These are phyloP conservation scores for Theristicus caerulescens DNA, from an alignment of 2,113 vertebrate genomes.

Conservation along the genomic window DNA sequence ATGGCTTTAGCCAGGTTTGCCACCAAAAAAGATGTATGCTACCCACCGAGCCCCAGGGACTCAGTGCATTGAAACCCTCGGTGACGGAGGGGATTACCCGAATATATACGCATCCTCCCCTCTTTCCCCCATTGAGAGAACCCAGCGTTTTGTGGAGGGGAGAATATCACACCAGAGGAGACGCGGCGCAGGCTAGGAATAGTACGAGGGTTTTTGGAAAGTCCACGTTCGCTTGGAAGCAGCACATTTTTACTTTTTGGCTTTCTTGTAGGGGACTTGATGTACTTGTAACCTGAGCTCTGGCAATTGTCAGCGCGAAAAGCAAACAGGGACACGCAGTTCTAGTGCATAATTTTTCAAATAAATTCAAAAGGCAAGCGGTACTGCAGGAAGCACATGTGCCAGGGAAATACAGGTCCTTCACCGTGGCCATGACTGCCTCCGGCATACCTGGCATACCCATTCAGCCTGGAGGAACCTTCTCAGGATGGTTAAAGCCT, in stretches of 20 bases:
- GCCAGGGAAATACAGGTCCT: neutral
- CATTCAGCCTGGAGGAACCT: neutral
- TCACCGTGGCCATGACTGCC: neutral
- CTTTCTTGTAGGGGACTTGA: neutral
- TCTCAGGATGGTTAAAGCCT: neutral
- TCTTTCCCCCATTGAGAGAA: neutral
- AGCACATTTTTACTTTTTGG: neutral
- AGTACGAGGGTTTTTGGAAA: neutral
- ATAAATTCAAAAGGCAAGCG: neutral
- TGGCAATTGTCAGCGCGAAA: neutral
- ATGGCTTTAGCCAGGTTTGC: neutral
- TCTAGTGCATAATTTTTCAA: neutral
- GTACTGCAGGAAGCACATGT: neutral
- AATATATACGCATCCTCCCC: neutral
- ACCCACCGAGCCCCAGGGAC: too few relatives aligned
- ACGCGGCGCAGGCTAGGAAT: neutral
- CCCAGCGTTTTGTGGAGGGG: neutral
- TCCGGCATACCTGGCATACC: too few relatives aligned
- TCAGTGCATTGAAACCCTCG: neutral
- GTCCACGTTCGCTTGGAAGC: neutral
- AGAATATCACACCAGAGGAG: neutral
- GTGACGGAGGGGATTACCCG: too few relatives aligned
- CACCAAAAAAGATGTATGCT: neutral
- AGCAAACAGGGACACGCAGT: neutral
- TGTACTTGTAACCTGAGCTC: neutral